phyloP scores from a whole-genome alignment of 1,140 invertebrate species.

The Battus philenor region DNA sequence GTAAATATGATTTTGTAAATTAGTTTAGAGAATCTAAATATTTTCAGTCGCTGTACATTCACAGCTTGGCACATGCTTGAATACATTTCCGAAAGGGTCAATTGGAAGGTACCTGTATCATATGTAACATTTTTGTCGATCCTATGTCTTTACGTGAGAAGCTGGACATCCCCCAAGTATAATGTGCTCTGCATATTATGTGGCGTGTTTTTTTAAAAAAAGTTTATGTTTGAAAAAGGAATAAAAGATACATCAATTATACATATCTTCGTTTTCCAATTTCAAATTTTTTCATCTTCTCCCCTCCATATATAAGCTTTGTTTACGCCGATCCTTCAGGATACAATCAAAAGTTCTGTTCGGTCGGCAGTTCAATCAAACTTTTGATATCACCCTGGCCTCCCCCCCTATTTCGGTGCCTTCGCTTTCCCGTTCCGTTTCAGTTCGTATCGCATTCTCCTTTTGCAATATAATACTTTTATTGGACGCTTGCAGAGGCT shows the following conservation, averaged over 20 bases:
- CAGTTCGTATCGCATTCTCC: constrained; percentile 44
- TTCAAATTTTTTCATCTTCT: not conserved
- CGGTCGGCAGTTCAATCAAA: constrained; percentile 54
- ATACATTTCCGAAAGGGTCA: too few relatives aligned
- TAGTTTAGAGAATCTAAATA: too few relatives aligned
- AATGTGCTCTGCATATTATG: too few relatives aligned
- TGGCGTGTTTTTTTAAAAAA: too few relatives aligned
- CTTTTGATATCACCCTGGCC: constrained; percentile 55
- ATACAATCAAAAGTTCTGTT: constrained; percentile 60
- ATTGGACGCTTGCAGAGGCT: constrained; percentile 28
- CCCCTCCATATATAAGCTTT: constrained; percentile 39
- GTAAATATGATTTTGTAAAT: too few relatives aligned
- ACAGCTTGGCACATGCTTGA: too few relatives aligned
- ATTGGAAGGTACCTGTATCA: too few relatives aligned
- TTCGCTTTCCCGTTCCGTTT: constrained; percentile 29
- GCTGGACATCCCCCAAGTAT: too few relatives aligned
- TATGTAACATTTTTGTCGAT: too few relatives aligned
- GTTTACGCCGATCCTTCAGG: constrained; percentile 48
- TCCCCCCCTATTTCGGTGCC: constrained; percentile 25
- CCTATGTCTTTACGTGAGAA: too few relatives aligned
- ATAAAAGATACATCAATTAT: not conserved
- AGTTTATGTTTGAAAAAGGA: too few relatives aligned
- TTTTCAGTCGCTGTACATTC: too few relatives aligned
- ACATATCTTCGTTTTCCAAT: not conserved
- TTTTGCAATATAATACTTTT: constrained; percentile 50